Evolutionary conservation across 2,888 invertebrate genomes (phyloP).

Genomic region (Nomada goodeniana): DNA sequence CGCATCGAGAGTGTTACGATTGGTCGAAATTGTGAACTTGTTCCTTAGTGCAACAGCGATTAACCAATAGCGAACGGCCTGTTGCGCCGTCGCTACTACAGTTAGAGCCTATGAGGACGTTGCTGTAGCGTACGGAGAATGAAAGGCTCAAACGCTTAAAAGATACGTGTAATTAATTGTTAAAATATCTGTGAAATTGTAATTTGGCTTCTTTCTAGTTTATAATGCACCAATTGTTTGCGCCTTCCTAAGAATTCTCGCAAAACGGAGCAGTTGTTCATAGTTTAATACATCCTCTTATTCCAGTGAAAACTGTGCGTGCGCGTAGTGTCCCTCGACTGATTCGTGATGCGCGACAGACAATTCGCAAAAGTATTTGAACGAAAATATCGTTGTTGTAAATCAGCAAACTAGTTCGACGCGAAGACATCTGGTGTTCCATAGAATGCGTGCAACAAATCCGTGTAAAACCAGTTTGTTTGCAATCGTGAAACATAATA

Average conservation of each 20-base stretch:
- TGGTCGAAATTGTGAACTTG: conserved; percentile 47
- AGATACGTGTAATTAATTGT: conserved; percentile 61
- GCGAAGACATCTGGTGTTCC: not conserved
- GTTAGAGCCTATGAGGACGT: conserved; percentile 65
- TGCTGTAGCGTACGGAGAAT: conserved; percentile 63
- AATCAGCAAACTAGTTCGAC: not conserved
- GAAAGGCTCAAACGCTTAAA: conserved; percentile 76
- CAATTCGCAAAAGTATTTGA: conserved; percentile 67
- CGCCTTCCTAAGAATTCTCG: not conserved
- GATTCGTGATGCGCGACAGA: conserved; percentile 67
- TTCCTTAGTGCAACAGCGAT: conserved; percentile 19
- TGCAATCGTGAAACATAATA: conserved; percentile 50
- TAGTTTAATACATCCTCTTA: conserved; percentile 24
- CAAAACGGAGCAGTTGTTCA: conserved; percentile 2
- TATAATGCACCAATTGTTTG: not conserved
- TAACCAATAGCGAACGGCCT: conserved; percentile 53
- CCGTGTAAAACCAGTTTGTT: conserved; percentile 10
- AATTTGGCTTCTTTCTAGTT: not conserved
- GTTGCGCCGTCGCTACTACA: conserved; percentile 66
- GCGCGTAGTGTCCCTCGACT: conserved; percentile 56
- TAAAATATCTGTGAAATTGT: conserved; percentile 31
- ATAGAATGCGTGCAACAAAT: conserved; percentile 26
- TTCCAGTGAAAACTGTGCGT: conserved; percentile 64
- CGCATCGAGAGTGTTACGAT: conserved; percentile 35
- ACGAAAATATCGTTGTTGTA: conserved; percentile 22